A percentile compares a stretch with the other conserved stretches of the same genome.
Conservation (phyloP, 2,888 invertebrate genomes). For the Nematopogon swammerdamellus region DNA sequence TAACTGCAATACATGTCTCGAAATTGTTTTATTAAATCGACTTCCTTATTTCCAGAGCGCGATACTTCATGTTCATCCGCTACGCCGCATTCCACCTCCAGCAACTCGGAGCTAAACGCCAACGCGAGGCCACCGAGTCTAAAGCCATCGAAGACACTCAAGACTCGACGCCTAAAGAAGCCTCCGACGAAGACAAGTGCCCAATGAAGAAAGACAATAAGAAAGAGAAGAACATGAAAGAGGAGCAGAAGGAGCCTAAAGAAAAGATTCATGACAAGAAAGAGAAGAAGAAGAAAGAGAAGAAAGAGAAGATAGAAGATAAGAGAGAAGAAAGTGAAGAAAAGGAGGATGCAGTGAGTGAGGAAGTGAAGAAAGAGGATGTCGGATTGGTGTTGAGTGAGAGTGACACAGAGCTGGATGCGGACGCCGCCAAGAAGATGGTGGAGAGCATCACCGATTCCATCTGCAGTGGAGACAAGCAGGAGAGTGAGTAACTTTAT, state of each 20-base stretch:
- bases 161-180: conserved; percentile 24
- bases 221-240: conserved; percentile 20
- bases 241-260: conserved; percentile 26
- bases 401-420: conserved; percentile 59
- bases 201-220: conserved; percentile 13
- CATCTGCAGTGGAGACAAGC: conserved; percentile 70
- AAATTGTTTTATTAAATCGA: no score
- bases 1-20: no score
- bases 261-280: conserved; percentile 15
- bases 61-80: conserved; percentile 95
- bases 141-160: conserved; percentile 42
- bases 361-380: conserved; percentile 23
- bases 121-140: conserved; percentile 37
- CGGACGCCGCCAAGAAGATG: conserved; percentile 88
- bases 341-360: conserved; percentile 21
- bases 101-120: conserved; percentile 72
- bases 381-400: conserved; percentile 40
- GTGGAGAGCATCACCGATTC: conserved; percentile 85
- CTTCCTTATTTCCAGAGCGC: conserved; percentile 42
- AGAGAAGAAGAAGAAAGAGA: conserved; percentile 7
- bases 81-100: conserved; percentile 94
- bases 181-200: conserved; percentile 25
- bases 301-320: conserved; percentile 9
- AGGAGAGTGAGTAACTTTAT: conserved; percentile 55
- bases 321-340: conserved; percentile 32